phyloP scores from a whole-genome alignment of 1,140 invertebrate species.

The Trichomalopsis sarcophagae region DNA sequence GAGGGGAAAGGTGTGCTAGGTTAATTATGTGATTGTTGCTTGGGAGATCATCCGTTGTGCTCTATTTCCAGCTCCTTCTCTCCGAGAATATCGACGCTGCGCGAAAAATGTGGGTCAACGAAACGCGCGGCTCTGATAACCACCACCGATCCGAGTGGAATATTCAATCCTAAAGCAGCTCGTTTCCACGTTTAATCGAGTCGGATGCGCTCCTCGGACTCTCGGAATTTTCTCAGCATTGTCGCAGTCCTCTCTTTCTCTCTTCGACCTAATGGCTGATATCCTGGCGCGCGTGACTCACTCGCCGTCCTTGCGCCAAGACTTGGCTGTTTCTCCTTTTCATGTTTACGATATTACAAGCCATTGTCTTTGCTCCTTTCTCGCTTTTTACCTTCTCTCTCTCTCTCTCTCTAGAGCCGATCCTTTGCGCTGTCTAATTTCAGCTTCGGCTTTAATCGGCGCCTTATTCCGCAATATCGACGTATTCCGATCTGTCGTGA shows the following conservation, averaged over 20 bases:
- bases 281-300: conserved; percentile 67
- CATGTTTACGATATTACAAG: conserved; percentile 18
- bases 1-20: no score
- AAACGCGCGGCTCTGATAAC: no score
- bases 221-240: conserved; percentile 70
- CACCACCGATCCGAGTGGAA: neutral
- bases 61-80: no score
- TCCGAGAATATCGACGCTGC: no score
- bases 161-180: neutral
- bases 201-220: neutral
- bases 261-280: conserved; percentile 67
- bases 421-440: neutral
- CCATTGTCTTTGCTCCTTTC: conserved; percentile 11
- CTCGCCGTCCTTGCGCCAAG: conserved; percentile 20
- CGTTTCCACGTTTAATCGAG: conserved; percentile 17
- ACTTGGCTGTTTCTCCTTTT: conserved; percentile 9
- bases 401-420: neutral
- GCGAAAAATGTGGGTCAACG: no score
- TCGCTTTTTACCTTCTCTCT: neutral
- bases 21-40: no score
- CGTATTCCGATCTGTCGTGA: neutral
- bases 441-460: neutral
- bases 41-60: no score
- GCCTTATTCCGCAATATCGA: neutral
- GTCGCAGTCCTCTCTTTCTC: conserved; percentile 58